A percentile compares a stretch with the other conserved stretches of the same genome.
Evolutionary conservation across 2,797 vertebrate genomes (phyloP).

Genomic region (Taenioides sp.): DNA sequence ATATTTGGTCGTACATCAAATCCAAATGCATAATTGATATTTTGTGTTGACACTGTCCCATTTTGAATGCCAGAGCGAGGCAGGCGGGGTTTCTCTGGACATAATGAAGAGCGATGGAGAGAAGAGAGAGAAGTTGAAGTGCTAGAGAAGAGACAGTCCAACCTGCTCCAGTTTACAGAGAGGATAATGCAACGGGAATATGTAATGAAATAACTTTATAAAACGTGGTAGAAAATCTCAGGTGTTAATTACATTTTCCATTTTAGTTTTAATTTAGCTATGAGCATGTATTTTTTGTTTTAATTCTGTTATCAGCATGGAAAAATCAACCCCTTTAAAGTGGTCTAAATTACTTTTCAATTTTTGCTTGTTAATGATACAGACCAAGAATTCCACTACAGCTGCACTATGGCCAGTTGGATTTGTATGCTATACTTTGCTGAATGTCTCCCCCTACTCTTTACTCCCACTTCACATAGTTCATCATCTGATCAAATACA

Average conservation of each 20-base stretch:
- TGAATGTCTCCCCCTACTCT: not conserved
- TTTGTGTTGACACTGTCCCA: not conserved
- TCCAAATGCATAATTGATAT: constrained; percentile 17
- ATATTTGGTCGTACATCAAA: constrained; percentile 26
- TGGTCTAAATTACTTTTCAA: no score
- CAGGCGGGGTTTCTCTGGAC: not conserved
- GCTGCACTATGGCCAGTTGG: no score
- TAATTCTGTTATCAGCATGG: not conserved
- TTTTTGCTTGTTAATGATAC: not conserved
- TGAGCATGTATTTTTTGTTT: not conserved
- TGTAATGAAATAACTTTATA: not conserved
- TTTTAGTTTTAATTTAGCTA: no score
- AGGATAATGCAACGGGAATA: not conserved
- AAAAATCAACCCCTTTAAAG: not conserved
- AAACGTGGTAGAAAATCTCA: not conserved
- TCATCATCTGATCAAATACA: not conserved
- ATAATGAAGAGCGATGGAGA: not conserved
- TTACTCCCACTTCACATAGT: not conserved
- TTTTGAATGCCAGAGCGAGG: constrained; percentile 9
- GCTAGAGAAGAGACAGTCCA: not conserved
- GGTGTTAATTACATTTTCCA: no score
- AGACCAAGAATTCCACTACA: not conserved
- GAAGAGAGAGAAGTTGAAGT: constrained; percentile 5
- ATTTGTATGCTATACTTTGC: not conserved
- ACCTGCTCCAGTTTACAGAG: not conserved